Evolutionary conservation across 1,140 invertebrate genomes (phyloP), one percentile per base, ranked within the genome.

Genomic region (Habropoda laboriosa): DNA sequence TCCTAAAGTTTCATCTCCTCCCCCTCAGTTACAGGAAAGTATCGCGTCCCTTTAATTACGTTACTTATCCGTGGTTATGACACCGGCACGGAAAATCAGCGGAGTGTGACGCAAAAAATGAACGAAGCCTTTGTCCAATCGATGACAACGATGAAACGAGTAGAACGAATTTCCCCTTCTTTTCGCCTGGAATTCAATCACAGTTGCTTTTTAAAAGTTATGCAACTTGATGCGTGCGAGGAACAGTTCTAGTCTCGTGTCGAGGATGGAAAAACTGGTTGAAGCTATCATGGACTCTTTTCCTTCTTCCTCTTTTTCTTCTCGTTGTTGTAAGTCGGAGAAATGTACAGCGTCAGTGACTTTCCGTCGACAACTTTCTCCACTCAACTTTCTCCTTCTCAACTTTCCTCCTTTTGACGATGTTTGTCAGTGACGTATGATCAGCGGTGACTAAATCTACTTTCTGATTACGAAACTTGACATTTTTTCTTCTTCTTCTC

Each of bases 1-100:
- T 18, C 1, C 27, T 4, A 51, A 60, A 78, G 32, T 61, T 78
- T 30, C 16, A 3, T 30, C 7, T 21, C 24, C 0, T n/a, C n/a
- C n/a, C n/a, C n/a, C n/a, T n/a, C n/a, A n/a, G n/a, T n/a, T n/a
- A n/a, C n/a, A 7, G 35, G 13, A 58, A 57, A 61, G n/a, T 74
- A 60, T 73, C 68, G n/a, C 40, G n/a, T 45, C 10, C 13, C 42
- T 74, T 75, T 75, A 74, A 79, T 79, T 74, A 58, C 32, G 60
- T 79, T 32, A 61, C 60, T 79, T 75, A 66, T 66, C 51, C 58
- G 30, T 16, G 30, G 24, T 55, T 73, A 63, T 4, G 32, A 47
- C 24, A 13, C 63, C 55, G 13, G 13, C 27, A 2, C 58, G 49
- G 47, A 10, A 60, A 60, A 7, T 5, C 32, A 24, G 16, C 27